Conservation (phyloP, 2,888 invertebrate species). For the Platycheirus rosarum region DNA sequence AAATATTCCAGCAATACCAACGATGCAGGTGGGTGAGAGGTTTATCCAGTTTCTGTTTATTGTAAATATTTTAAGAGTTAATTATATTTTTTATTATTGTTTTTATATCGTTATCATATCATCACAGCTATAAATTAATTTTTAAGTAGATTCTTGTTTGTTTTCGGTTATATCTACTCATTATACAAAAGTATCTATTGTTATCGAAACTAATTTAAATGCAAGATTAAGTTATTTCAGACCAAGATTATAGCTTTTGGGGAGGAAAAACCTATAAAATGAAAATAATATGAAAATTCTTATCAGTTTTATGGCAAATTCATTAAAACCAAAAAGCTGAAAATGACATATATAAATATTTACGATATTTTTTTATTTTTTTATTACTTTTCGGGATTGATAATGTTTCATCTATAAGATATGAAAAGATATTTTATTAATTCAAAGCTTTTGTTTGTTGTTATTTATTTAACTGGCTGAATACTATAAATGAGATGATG, state of each 20-base stretch:
- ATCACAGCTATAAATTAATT: constrained; percentile 26
- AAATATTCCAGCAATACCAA: too few relatives aligned
- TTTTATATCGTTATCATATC: constrained; percentile 34
- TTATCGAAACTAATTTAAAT: constrained; percentile 31
- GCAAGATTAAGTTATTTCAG: not conserved
- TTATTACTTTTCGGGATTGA: too few relatives aligned
- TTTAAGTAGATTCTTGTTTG: constrained; percentile 24
- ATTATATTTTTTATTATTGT: constrained; percentile 25
- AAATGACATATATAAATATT: too few relatives aligned
- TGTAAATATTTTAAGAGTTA: constrained; percentile 17
- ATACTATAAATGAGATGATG: too few relatives aligned
- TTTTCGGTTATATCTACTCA: constrained; percentile 10
- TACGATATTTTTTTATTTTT: too few relatives aligned
- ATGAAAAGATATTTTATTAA: too few relatives aligned
- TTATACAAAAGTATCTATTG: constrained; percentile 15
- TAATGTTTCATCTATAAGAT: too few relatives aligned
- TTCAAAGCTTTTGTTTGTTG: too few relatives aligned
- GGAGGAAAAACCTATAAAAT: not conserved
- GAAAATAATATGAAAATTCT: constrained; percentile 22
- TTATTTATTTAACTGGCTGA: too few relatives aligned
- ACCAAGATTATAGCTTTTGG: not conserved
- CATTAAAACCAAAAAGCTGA: constrained; percentile 17
- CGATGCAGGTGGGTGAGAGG: constrained; percentile 2
- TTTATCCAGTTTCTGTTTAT: constrained; percentile 11
- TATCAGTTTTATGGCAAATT: constrained; percentile 24